Conservation (phyloP, 92 coral and sea anemone genomes). For the Epizoanthus rinbou region DNA sequence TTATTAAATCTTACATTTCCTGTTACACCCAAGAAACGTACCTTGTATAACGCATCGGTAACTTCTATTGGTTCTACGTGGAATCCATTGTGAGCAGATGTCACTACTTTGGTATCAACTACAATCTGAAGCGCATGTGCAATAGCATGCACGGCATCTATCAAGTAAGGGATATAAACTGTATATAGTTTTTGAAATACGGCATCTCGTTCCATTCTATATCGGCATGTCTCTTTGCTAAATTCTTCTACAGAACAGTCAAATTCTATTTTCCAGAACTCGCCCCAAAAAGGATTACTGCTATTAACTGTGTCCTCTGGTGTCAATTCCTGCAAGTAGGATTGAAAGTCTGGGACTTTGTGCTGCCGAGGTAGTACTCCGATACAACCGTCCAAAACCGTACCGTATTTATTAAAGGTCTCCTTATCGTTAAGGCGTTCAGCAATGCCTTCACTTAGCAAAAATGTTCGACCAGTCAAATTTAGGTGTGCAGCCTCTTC, state of each 20-base stretch:
- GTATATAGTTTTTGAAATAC: background rate
- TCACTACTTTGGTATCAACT: background rate
- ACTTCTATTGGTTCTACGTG: slow-evolving; percentile 4
- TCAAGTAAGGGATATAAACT: slow-evolving; percentile 15
- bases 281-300: slow-evolving; percentile 30
- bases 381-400: slow-evolving; percentile 21
- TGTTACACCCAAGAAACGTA: slow-evolving; percentile 12
- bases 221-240: background rate
- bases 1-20: slow-evolving; percentile 12
- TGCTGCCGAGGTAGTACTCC: slow-evolving; percentile 9
- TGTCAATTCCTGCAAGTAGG: background rate
- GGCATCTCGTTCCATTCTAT: background rate
- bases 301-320: background rate
- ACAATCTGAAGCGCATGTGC: slow-evolving; percentile 17
- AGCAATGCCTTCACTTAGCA: slow-evolving; percentile 31
- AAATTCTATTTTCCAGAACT: slow-evolving; percentile 19
- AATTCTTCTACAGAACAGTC: slow-evolving; percentile 24
- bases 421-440: background rate
- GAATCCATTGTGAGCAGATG: background rate
- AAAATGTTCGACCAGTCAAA: slow-evolving; percentile 10
- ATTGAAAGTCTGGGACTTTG: background rate
- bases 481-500: slow-evolving; percentile 1
- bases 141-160: slow-evolving; percentile 34
- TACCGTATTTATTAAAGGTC: background rate
- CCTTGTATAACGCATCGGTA: background rate